These are phyloP conservation scores for Hylomyscus alleni DNA, from an alignment of 2,797 vertebrate species.

Conservation along the genomic window DNA sequence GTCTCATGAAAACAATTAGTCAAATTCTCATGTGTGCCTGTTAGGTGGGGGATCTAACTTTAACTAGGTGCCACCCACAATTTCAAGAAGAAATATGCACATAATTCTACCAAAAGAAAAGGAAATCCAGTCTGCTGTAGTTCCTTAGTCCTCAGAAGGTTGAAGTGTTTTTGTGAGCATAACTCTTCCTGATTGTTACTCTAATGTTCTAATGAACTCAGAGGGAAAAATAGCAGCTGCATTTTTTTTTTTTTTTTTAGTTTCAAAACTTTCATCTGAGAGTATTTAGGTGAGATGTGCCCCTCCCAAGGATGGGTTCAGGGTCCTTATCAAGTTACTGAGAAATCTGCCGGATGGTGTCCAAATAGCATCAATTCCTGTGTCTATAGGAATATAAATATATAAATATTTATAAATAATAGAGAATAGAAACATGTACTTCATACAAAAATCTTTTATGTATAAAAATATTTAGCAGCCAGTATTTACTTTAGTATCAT, in stretches of 20 bases:
- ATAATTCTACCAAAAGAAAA: neutral
- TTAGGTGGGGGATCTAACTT: neutral
- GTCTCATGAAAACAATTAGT: neutral
- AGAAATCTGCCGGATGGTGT: neutral
- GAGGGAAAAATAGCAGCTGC: neutral
- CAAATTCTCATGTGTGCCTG: neutral
- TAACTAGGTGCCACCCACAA: slow-evolving; percentile 9
- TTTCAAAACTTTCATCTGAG: neutral
- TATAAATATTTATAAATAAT: neutral
- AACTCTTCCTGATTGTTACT: neutral
- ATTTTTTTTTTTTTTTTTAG: neutral
- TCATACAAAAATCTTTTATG: neutral
- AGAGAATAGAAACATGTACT: neutral
- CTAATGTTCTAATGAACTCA: neutral
- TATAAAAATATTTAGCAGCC: neutral
- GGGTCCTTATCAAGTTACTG: neutral
- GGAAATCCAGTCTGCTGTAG: neutral
- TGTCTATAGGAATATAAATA: neutral
- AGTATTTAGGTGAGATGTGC: neutral
- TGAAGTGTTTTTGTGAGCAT: neutral
- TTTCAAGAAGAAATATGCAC: neutral
- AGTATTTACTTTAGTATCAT: neutral
- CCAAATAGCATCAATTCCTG: neutral
- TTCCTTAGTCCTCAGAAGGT: neutral
- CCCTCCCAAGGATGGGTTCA: neutral